A percentile compares a stretch with the other conserved stretches of the same genome.
Conservation (phyloP, 2,888 invertebrate genomes). For the Geophilus truncorum region DNA sequence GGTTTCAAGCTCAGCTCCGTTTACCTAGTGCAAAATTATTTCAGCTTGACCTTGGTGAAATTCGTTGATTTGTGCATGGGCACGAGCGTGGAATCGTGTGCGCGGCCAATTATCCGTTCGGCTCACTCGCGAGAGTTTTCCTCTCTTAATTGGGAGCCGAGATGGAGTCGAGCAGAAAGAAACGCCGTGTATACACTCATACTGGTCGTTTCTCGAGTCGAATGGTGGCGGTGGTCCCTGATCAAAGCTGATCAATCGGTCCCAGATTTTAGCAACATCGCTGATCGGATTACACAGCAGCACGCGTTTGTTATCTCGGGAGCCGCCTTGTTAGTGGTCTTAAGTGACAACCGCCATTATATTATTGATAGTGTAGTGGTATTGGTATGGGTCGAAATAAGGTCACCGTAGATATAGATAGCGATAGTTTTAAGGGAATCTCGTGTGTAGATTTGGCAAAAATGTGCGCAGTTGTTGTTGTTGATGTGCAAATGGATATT, state of each 20-base stretch:
- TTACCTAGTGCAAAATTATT: background rate
- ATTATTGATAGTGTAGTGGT: background rate
- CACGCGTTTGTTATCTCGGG: slow-evolving; percentile 16
- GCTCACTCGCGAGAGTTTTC: background rate
- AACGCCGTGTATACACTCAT: background rate
- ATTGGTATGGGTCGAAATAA: background rate
- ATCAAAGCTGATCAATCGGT: slow-evolving; percentile 20
- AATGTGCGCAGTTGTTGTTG: too few relatives aligned
- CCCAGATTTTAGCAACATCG: slow-evolving; percentile 14
- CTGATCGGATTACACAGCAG: background rate
- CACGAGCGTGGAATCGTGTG: slow-evolving; percentile 1
- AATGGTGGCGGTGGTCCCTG: slow-evolving; percentile 15
- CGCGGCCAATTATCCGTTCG: background rate
- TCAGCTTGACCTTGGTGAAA: background rate
- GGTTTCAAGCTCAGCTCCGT: slow-evolving; percentile 20
- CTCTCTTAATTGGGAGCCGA: background rate
- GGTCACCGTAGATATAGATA: background rate
- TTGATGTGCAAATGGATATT: too few relatives aligned
- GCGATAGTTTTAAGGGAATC: background rate
- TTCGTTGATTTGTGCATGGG: background rate
- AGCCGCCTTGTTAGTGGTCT: slow-evolving; percentile 20
- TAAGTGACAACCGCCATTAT: slow-evolving; percentile 20
- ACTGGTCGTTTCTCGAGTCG: slow-evolving; percentile 1
- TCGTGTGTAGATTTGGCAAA: background rate
- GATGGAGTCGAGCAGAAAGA: background rate